phyloP scores from a whole-genome alignment of 1,140 invertebrate species.

The Holcopasites calliopsidis region DNA sequence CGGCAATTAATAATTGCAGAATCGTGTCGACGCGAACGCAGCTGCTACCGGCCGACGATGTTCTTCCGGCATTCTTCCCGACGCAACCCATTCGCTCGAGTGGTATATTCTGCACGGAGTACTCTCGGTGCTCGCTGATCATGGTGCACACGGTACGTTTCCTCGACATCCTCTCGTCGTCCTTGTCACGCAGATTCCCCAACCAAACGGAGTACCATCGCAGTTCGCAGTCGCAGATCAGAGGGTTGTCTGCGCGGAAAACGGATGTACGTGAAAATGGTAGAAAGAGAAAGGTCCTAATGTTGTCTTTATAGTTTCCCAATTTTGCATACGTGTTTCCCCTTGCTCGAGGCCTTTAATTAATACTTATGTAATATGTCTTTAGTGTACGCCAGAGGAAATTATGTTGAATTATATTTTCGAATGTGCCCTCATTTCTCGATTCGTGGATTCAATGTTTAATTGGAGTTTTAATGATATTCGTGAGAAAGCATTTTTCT shows the following conservation, averaged over 20 bases:
- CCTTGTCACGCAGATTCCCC: conserved; percentile 86
- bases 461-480: no score
- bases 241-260: conserved; percentile 87
- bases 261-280: not conserved
- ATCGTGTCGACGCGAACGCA: conserved; percentile 26
- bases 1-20: conserved; percentile 6
- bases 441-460: no score
- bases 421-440: no score
- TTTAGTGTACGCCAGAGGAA: no score
- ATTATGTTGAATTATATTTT: no score
- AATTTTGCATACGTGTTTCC: no score
- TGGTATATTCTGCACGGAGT: conserved; percentile 88
- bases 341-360: no score
- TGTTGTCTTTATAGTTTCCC: no score
- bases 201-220: conserved; percentile 92
- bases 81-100: conserved; percentile 89
- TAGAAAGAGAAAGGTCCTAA: no score
- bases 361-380: no score
- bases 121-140: conserved; percentile 87
- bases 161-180: conserved; percentile 92
- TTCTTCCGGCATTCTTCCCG: conserved; percentile 81
- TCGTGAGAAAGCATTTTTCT: no score
- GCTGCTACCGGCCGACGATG: conserved; percentile 37
- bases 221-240: conserved; percentile 92
- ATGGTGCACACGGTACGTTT: conserved; percentile 90